phyloP scores from a whole-genome alignment of 2,113 vertebrate genomes.

The Cyprinodon brontotheroides region DNA sequence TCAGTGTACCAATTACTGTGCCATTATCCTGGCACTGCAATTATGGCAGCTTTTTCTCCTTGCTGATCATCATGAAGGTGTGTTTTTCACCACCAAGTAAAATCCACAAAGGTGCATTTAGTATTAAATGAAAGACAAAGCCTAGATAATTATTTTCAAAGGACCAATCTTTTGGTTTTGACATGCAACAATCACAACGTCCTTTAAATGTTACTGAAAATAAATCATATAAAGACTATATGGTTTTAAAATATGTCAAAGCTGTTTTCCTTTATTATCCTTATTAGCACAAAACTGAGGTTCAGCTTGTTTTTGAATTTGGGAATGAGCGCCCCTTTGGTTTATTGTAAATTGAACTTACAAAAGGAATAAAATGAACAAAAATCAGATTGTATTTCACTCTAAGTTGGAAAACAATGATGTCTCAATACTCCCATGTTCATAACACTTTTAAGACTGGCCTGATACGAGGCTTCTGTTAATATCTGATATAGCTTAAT shows the following conservation, averaged over 20 bases:
- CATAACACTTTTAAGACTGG: neutral
- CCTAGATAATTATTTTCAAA: constrained; percentile 2
- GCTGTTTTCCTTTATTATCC: neutral
- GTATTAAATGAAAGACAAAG: neutral
- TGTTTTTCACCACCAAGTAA: constrained; percentile 1
- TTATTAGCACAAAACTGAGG: neutral
- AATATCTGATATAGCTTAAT: neutral
- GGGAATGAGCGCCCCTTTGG: neutral
- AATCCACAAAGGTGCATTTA: constrained; percentile 16
- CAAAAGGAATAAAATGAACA: no score
- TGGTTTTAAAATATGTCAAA: neutral
- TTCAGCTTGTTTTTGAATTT: neutral
- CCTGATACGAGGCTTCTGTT: neutral
- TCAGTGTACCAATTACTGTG: constrained; percentile 65
- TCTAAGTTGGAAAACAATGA: no score
- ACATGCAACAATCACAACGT: neutral
- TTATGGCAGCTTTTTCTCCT: constrained; percentile 47
- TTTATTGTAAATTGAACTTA: neutral
- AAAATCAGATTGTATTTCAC: no score
- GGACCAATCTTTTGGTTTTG: neutral
- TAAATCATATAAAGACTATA: neutral
- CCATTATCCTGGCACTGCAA: constrained; percentile 57
- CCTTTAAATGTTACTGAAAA: neutral
- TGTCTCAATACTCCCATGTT: no score
- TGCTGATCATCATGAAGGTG: constrained; percentile 18